Percentiles rank a stretch among this genome's conserved stretches.
Conservation (phyloP, 1,140 invertebrate species). For the Heliothis subflexa region DNA sequence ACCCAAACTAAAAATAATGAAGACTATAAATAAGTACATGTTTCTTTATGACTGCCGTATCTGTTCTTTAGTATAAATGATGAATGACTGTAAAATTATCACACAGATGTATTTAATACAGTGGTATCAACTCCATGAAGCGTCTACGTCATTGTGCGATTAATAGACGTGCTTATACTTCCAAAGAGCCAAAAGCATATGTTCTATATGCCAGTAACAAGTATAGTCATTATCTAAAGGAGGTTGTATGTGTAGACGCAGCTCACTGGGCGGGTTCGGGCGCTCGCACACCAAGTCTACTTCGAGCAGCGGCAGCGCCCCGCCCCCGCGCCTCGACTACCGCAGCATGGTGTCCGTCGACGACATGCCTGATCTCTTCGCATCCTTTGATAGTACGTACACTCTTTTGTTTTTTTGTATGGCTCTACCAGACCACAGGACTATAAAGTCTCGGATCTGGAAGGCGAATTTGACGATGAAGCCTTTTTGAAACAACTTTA, state of each 20-base stretch:
- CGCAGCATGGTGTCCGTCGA: slow-evolving; percentile 97
- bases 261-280: slow-evolving; percentile 93
- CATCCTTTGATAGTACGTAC: slow-evolving; percentile 96
- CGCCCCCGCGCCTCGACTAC: slow-evolving; percentile 93
- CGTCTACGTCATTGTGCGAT: too few relatives aligned
- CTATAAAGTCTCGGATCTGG: too few relatives aligned
- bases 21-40: not conserved
- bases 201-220: too few relatives aligned
- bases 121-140: too few relatives aligned
- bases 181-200: too few relatives aligned
- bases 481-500: too few relatives aligned
- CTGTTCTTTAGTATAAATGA: too few relatives aligned
- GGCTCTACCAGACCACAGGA: too few relatives aligned
- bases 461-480: too few relatives aligned
- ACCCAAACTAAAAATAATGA: not conserved
- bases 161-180: too few relatives aligned
- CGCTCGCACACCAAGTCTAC: slow-evolving; percentile 88
- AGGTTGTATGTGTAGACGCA: slow-evolving; percentile 87
- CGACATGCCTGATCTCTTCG: slow-evolving; percentile 97
- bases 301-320: slow-evolving; percentile 85
- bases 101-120: too few relatives aligned
- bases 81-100: too few relatives aligned
- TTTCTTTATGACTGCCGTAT: not conserved
- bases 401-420: not conserved
- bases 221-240: not conserved